Evolutionary conservation across 2,888 invertebrate genomes (phyloP), one percentile per base, ranked within the genome.

Genomic region (Machimus atricapillus): DNA sequence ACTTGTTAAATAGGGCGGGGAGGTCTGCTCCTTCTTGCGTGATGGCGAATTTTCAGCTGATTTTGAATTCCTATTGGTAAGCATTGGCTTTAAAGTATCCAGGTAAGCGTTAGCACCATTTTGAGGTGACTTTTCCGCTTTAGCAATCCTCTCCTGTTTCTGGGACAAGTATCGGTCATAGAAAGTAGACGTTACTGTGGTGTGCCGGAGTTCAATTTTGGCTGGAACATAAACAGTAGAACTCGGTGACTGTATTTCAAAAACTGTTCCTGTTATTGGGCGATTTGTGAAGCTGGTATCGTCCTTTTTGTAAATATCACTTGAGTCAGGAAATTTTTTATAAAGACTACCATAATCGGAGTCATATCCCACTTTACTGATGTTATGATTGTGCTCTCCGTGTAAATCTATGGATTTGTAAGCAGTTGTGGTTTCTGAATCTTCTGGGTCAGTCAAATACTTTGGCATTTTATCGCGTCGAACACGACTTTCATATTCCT

Each of bases 161-260:
- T 92, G 92, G 37, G 91, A 91, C 27, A 92, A 90, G 82, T 91
- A 91, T n/a, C 92, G 92, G 90, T 92, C 92, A 87, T 92, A 92
- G 87, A 92, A 92, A 58, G 92, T 92, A 23, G 92, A 91, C 6
- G 92, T 92, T 34, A 92, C 93, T 16, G 92, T 92, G 66, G 93
- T 92, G 87, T 92, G 92, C 4, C 92, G 92, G 79, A 92, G 92
- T 89, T 92, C 91, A 74, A 92, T 89, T 89, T 91, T 92, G 58
- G 91, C 90, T 87, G 92, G 92, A 86, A 90, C 89, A 89, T 92
- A 92, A 8, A 90, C 90, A 9, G 88, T 88, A 7, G 92, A 91
- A 19, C 90, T 90, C 56, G 89, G 90, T 81, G 91, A 89, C 52
- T 86, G 52, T 16, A 86, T 77, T n/a, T 85, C 85, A 66, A 85